Evolutionary conservation across 2,797 vertebrate genomes (phyloP), one percentile per base, ranked within the genome.

Genomic region (Lutjanus argentimaculatus): DNA sequence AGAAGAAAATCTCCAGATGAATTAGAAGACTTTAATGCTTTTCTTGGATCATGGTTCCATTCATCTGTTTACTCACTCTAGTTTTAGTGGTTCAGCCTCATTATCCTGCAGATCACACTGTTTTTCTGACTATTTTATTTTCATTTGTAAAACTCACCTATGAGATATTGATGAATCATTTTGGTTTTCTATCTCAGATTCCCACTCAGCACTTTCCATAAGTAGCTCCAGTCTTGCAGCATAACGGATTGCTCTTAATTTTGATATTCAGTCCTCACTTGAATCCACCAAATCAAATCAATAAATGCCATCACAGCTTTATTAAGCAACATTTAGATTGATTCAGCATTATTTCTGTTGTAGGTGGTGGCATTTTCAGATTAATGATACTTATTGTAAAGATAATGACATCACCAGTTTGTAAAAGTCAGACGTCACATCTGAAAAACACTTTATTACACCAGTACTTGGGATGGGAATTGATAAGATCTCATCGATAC

Each of bases 51-150:
- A 6, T 1, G 14, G 51, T 10, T 48, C 22, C 17, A 10, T 56
- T 70, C 25, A 43, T 72, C 51, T 49, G 14, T n/a, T 40, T 13
- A 53, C 3, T 40, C 21, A 10, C 17, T 53, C n/a, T 55, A 25
- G 1, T 42, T 62, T 57, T 43, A 6, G 52, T 30, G 43, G 19
- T 30, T 42, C 43, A 22, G 22, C 45, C 45, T 55, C 48, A 6
- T 73, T 48, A 59, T 65, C n/a, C 46, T 82, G 21, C 46, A 55
- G 42, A 45, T 4, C 16, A 46, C n/a, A 25, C 8, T 58, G 42
- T 19, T 48, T 69, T 49, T 66, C 25, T 15, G 19, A 2, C 19
- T 51, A 12, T 51, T 4, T 43, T 51, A 1, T 45, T 25, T 53
- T 30, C 2, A 22, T 30, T 58, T 46, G 2, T 48, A 19, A 62